A percentile compares a stretch with the other conserved stretches of the same genome.
phyloP scores from a whole-genome alignment of 2,113 vertebrate genomes.

The Lepus americanus region DNA sequence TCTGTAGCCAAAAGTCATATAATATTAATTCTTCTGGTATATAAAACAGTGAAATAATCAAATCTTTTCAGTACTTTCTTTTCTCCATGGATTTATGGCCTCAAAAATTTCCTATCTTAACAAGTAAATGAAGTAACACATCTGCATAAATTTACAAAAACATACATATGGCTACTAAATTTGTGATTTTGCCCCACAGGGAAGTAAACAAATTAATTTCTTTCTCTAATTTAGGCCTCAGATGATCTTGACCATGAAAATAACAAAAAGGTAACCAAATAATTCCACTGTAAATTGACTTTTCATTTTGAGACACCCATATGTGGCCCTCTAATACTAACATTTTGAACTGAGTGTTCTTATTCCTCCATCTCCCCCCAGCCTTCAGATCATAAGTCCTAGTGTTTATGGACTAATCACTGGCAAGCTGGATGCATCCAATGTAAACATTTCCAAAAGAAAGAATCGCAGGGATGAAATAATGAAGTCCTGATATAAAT shows the following conservation, averaged over 20 bases:
- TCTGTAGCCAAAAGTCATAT: neutral
- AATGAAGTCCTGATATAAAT: conserved; percentile 49
- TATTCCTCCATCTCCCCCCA: neutral
- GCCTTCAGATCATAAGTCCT: neutral
- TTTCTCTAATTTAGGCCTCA: conserved; percentile 89
- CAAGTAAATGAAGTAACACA: conserved; percentile 33
- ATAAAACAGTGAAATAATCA: neutral
- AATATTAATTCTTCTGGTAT: neutral
- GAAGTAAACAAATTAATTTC: conserved; percentile 86
- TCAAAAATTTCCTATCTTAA: neutral
- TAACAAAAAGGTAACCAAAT: conserved; percentile 94
- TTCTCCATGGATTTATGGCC: neutral
- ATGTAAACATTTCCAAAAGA: conserved; percentile 23
- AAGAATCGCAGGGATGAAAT: neutral
- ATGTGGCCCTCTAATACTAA: neutral
- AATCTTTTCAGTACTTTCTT: neutral
- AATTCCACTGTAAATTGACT: conserved; percentile 76
- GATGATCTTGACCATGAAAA: conserved; percentile 97
- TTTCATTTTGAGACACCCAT: conserved; percentile 69
- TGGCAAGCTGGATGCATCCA: neutral
- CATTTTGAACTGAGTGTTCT: neutral
- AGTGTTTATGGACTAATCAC: neutral
- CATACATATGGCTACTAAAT: neutral
- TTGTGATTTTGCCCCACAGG: conserved; percentile 76
- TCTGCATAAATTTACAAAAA: conserved; percentile 14